Evolutionary conservation across 2,888 invertebrate species (phyloP), one percentile per base, ranked within the genome.

Genomic region (Hemistola chrysoprasaria): DNA sequence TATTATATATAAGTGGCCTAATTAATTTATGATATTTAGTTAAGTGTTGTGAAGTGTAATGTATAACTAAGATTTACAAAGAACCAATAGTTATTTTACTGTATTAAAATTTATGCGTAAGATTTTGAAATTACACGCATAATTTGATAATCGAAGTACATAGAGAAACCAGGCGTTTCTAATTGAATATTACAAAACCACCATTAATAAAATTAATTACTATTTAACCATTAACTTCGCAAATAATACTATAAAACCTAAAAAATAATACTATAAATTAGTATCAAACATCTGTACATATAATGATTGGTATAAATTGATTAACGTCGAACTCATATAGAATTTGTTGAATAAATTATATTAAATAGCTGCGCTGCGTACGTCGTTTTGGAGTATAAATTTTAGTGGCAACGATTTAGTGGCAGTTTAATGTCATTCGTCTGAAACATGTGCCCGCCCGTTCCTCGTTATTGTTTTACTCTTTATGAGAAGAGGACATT

Each of bases 311-410:
- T 27, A 31, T 45, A 47, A 33, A 53, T 59, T 59, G 52, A 52
- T 56, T 52, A 35, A 49, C 20, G 33, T 47, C 27, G 38, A 56
- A 51, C 50, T 38, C 43, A 50, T 40, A 34, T 51, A 40, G 43
- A 44, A 52, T 45, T 50, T 36, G 25, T 34, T 35, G 32, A 53
- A 56, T 61, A 61, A 60, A 61, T 59, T 44, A 55, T 35, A 42
- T 41, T 37, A 45, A 54, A 50, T 41, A 49, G 50, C n/a, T 47
- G 42, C 50, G 49, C 44, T 52, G 31, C 39, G 41, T 48, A 35
- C 42, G 53, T 59, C 59, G 40, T 52, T 57, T 46, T 50, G 22
- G 38, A 49, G 55, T 56, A 61, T 65, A 59, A 56, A 61, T 62
- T 59, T 50, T 36, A 54, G 48, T 44, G 45, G 32, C 34, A 27